phyloP scores from a whole-genome alignment of 2,888 invertebrate species.

The Thymelicus sylvestris region DNA sequence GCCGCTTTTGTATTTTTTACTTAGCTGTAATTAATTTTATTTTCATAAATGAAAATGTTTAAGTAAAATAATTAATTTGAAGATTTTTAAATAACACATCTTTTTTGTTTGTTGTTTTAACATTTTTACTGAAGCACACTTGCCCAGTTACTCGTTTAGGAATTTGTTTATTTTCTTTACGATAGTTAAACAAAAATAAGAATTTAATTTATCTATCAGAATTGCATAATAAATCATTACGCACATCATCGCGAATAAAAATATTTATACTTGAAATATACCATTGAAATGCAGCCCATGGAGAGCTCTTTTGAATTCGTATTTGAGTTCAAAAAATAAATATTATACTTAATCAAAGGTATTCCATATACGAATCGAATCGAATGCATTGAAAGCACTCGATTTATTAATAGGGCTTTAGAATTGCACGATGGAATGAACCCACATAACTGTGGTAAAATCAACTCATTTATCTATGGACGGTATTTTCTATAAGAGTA shows the following conservation, averaged over 20 bases:
- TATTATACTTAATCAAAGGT: conserved; percentile 4
- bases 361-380: conserved; percentile 8
- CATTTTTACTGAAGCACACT: too few species aligned
- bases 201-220: too few species aligned
- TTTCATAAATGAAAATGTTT: too few species aligned
- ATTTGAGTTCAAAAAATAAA: conserved; percentile 16
- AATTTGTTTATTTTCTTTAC: too few species aligned
- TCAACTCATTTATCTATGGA: not conserved
- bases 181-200: too few species aligned
- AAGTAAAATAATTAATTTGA: too few species aligned
- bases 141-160: too few species aligned
- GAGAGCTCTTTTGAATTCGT: conserved; percentile 15
- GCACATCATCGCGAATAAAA: conserved; percentile 5
- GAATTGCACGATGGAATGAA: conserved; percentile 25
- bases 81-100: too few species aligned
- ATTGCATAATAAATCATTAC: not conserved
- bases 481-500: not conserved
- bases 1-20: too few species aligned
- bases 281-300: conserved; percentile 17
- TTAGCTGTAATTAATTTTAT: too few species aligned
- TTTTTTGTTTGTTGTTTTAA: too few species aligned
- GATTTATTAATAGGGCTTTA: conserved; percentile 22
- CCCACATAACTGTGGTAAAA: conserved; percentile 40
- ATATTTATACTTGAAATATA: conserved; percentile 7
- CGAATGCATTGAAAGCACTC: conserved; percentile 17